Evolutionary conservation across 2,888 invertebrate genomes (phyloP).

Genomic region (Adelphocoris suturalis): DNA sequence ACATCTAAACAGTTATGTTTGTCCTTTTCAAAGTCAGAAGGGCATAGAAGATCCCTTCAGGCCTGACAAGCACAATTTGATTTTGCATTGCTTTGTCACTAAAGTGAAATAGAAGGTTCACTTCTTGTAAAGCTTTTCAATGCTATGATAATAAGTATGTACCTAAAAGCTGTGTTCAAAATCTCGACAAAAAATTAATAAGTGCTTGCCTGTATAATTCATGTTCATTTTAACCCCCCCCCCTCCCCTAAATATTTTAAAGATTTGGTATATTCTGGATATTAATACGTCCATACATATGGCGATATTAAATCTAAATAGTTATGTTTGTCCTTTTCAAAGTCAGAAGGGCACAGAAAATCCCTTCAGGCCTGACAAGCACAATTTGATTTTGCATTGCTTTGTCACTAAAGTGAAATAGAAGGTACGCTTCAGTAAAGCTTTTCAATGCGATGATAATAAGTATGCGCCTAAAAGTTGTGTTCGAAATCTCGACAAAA

Average conservation of each 20-base stretch:
- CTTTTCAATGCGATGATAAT: constrained; percentile 15
- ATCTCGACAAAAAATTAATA: too few species aligned
- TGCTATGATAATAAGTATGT: neutral
- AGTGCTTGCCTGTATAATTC: too few species aligned
- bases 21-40: constrained; percentile 52
- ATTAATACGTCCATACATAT: too few species aligned
- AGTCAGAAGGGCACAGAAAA: neutral
- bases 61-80: constrained; percentile 54
- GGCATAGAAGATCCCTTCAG: constrained; percentile 18
- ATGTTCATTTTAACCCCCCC: too few species aligned
- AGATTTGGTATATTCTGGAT: too few species aligned
- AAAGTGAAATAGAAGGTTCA: neutral
- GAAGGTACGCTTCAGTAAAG: neutral
- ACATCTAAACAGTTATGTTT: too few species aligned
- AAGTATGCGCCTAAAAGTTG: too few species aligned
- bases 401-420: constrained; percentile 10
- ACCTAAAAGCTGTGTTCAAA: too few species aligned
- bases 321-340: constrained; percentile 45
- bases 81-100: constrained; percentile 37
- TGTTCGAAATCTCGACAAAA: too few species aligned
- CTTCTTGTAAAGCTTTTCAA: constrained; percentile 40
- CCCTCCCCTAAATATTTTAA: too few species aligned
- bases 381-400: constrained; percentile 17
- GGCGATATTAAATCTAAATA: too few species aligned
- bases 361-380: constrained; percentile 45